These are phyloP conservation scores for Corynorhinus townsendii DNA, from an alignment of 2,113 vertebrate genomes.

Conservation along the genomic window DNA sequence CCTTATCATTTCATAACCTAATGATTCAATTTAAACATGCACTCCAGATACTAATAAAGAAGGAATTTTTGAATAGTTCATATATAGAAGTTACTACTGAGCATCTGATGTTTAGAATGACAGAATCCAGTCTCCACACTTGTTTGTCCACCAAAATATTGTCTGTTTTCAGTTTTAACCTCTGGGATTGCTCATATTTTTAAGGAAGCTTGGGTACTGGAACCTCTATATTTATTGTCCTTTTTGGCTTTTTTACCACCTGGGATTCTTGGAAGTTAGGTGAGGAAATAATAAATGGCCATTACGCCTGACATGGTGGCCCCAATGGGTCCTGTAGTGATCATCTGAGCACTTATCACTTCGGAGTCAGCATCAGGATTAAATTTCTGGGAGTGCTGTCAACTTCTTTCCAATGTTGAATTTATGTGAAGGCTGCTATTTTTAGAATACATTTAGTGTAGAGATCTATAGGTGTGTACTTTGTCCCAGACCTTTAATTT, in stretches of 20 bases:
- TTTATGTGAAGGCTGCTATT: not conserved
- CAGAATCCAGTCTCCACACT: not conserved
- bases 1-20: not conserved
- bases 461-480: not conserved
- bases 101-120: not conserved
- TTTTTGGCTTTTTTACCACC: not conserved
- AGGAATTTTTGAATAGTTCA: not conserved
- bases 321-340: not conserved
- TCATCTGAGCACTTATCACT: not conserved
- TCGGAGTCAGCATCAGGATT: not conserved
- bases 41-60: not conserved
- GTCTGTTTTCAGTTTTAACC: not conserved
- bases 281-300: not conserved
- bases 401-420: not conserved
- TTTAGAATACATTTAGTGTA: not conserved
- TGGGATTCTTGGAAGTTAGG: not conserved
- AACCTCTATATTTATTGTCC: not conserved
- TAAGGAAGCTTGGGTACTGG: not conserved
- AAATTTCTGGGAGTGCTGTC: not conserved
- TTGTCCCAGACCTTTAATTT: not conserved
- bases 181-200: not conserved
- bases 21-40: not conserved
- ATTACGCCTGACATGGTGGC: not conserved
- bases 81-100: not conserved
- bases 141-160: not conserved